Base-by-base conservation (phyloP, 1,140 invertebrate species). In the Diabrotica virgifera region DNA sequence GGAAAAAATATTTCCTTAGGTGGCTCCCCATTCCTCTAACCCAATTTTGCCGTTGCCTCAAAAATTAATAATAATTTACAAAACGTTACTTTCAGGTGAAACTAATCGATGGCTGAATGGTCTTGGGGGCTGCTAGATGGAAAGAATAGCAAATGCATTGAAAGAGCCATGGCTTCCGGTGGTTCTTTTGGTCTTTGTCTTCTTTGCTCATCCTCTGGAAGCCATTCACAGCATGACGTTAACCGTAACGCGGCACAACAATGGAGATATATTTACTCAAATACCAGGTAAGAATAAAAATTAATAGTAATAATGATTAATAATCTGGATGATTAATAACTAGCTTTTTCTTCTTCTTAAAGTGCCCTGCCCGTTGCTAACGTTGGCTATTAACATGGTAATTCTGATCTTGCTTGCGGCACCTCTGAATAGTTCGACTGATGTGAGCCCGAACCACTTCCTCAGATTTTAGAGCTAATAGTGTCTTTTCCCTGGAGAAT, bases 191-290 rank as follows among this genome's bases (percentile, higher is more conserved):
- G 52, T 40, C 5, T 38, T 67, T 35, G 57, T 59, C 14, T 50
- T 53, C 12, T 24, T 57, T 6, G 11, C 36, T 8, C 24, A n/a
- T 11, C 24, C 35, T 51, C 52, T 52, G 36, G 65, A 62, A 8
- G 24, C 10, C 38, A 13, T n/a, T 10, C 9, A 13, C 38, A 36
- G 24, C 9, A 5, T 54, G 9, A 62, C 55, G n/a, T n/a, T 71
- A 11, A 60, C 24, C 6, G 64, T 71, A 14, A 71, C 69, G 6
- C 55, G 69, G n/a, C 66, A 71, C 36, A 71, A 66, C 52, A 66
- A 52, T 56, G 66, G 69, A 14, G 69, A 71, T 50, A 66, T 71
- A 12, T 71, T 71, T 59, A 36, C 63, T 0, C 40, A 59, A 52
- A 54, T 51, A 9, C 5, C 58, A 50, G 58, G 58, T 57, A 36